Percentiles rank a stretch among this genome's conserved stretches.
These are phyloP conservation scores for Cossypha caffra DNA, from an alignment of 2,797 vertebrate species.

Conservation along the genomic window DNA sequence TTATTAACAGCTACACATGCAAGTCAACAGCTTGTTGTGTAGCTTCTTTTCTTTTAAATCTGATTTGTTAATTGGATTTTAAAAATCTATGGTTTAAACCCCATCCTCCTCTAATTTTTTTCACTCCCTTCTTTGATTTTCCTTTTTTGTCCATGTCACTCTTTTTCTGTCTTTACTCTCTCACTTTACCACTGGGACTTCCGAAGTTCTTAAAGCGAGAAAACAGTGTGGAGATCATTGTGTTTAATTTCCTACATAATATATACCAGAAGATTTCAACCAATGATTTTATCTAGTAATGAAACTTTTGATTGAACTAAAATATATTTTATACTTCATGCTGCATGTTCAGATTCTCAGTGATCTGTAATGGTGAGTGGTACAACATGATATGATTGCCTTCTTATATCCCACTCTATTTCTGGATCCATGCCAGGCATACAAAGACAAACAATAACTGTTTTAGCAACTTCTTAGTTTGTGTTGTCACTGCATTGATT, in stretches of 20 bases:
- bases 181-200: not conserved
- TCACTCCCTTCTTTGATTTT: not conserved
- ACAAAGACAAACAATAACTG: not conserved
- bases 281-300: not conserved
- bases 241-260: not conserved
- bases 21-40: conserved; percentile 32
- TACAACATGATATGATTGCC: not conserved
- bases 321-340: not conserved
- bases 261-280: not conserved
- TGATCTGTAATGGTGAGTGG: not conserved
- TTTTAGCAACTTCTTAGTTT: not conserved
- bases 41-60: conserved; percentile 1
- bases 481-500: not conserved
- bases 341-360: not conserved
- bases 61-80: not conserved
- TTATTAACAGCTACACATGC: conserved; percentile 17
- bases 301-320: not conserved
- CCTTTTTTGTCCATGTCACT: not conserved
- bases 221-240: not conserved
- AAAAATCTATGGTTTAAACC: not conserved
- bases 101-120: not conserved
- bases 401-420: not conserved
- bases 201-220: not conserved
- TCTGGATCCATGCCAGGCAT: not conserved
- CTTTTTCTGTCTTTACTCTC: not conserved